Percentiles rank a stretch among this genome's conserved stretches.
Conservation (phyloP, 2,888 invertebrate genomes). For the Actias luna region DNA sequence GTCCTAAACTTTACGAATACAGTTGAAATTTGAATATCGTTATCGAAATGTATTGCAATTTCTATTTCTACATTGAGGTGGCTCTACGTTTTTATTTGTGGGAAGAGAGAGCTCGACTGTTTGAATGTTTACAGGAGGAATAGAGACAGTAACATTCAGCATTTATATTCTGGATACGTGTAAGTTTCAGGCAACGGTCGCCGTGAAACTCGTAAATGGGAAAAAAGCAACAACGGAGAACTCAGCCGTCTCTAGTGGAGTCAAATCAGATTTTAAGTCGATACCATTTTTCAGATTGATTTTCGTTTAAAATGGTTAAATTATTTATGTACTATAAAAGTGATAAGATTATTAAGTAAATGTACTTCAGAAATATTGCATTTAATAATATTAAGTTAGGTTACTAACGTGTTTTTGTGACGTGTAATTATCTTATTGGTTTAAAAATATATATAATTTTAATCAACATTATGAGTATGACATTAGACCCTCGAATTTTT, state of each 20-base stretch:
- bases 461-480: too few species aligned
- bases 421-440: too few species aligned
- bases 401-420: too few species aligned
- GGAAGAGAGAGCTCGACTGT: constrained; percentile 58
- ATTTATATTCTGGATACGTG: constrained; percentile 82
- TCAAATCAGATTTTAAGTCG: constrained; percentile 47
- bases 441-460: too few species aligned
- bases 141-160: constrained; percentile 59
- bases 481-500: too few species aligned
- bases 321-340: neutral
- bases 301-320: neutral
- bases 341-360: neutral
- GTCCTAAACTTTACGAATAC: constrained; percentile 38
- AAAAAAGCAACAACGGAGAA: constrained; percentile 81
- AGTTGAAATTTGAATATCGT: constrained; percentile 44
- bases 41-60: constrained; percentile 67
- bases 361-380: neutral
- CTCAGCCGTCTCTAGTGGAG: constrained; percentile 76
- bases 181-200: constrained; percentile 82
- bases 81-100: constrained; percentile 79
- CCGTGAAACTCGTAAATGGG: constrained; percentile 82
- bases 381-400: neutral
- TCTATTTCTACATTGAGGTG: constrained; percentile 73
- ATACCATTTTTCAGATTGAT: constrained; percentile 23
- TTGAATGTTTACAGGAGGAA: constrained; percentile 40